Base-by-base conservation (phyloP, 1,140 invertebrate genomes). In the Drosophila sp. region DNA sequence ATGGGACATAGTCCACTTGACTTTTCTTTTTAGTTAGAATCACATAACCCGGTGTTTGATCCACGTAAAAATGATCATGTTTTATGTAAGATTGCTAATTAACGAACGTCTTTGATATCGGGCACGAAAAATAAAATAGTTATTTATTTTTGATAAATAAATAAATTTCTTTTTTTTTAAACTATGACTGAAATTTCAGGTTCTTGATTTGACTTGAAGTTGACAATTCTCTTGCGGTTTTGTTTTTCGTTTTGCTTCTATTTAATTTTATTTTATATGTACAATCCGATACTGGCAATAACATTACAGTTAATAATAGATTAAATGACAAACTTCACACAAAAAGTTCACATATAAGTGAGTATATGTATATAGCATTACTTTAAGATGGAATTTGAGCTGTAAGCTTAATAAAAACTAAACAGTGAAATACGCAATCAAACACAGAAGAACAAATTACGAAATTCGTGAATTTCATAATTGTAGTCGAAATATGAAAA, bases 251-350 rank as follows among this genome's bases (percentile, higher is more conserved):
- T 27, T 77, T 89, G 84, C 56, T 89, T 83, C 76, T 84, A 84
- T 84, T 80, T 84, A 84, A 72, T 87, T 87, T 89, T 89, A 50
- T 50, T 50, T 50, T 65, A 84, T 87, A 87, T 89, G 65, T 87
- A 87, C 84, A 82, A 38, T 89, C 44, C 65, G 55, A 83, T 76
- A 87, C 64, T 78, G 79, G 79, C 72, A 79, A 86, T 87, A 86
- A 86, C 83, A 87, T 86, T 83, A 87, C 67, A 79, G 61, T 79
- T 79, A 66, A 66, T 44, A 47, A 50, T 50, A 73, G 72, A 70
- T 47, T 83, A 76, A 76, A 83, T 73, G 82, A 83, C 79, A 87
- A 71, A 69, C 69, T 65, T 85, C 56, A 80, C 70, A 27, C 35
- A 38, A 35, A 85, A 74, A 58, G 70, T 72, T 56, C 17, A 47